These are phyloP conservation scores for Lagopus leucura DNA, from an alignment of 2,113 vertebrate genomes.

Conservation along the genomic window DNA sequence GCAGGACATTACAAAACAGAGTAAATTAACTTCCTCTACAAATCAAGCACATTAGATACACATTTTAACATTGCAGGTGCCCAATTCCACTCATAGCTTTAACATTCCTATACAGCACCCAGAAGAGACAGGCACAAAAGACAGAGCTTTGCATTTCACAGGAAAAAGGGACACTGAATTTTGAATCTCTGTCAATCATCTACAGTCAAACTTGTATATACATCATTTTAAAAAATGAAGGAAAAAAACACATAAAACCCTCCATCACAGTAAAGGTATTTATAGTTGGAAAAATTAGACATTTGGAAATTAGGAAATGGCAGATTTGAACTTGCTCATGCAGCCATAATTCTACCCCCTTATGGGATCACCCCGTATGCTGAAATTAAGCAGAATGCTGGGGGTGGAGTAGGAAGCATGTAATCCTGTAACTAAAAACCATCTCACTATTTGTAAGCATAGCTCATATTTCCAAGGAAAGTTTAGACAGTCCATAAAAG, in stretches of 20 bases:
- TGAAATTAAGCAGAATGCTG: not conserved
- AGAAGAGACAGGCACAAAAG: not conserved
- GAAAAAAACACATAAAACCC: not conserved
- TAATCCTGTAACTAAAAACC: not conserved
- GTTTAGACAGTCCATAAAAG: not conserved
- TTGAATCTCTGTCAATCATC: not conserved
- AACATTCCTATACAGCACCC: not conserved
- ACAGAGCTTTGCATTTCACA: not conserved
- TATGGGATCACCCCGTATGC: not conserved
- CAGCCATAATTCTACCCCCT: conserved; percentile 17
- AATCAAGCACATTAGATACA: not conserved
- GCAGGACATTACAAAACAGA: not conserved
- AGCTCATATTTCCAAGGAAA: not conserved
- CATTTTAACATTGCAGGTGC: not conserved
- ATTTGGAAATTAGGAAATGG: not conserved
- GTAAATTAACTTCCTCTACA: not conserved
- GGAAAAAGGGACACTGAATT: not conserved
- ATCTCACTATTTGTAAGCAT: not conserved
- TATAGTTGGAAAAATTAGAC: not conserved
- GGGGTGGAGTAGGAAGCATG: not conserved
- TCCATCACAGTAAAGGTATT: not conserved
- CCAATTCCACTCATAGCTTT: not conserved
- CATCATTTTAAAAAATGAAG: fast-evolving
- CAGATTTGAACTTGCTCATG: conserved; percentile 29
- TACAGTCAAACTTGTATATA: not conserved